Evolutionary conservation across 2,797 vertebrate genomes (phyloP), one percentile per base, ranked within the genome.

Genomic region (Spondyliosoma cantharus): DNA sequence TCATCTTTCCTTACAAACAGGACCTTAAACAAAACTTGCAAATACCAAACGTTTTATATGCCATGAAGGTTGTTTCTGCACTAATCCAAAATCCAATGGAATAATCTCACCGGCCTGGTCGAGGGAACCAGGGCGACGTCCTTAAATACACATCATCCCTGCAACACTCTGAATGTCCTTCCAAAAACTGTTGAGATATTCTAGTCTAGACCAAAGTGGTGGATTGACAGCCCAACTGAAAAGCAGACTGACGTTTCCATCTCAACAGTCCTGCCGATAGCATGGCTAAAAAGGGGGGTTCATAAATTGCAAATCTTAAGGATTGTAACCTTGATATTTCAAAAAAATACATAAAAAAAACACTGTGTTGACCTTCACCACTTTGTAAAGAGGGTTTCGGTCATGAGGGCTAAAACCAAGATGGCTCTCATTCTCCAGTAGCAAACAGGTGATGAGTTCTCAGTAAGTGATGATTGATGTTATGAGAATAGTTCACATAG

Each of bases 361-460:
- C 32, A 37, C 32, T 7, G 29, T 7, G 29, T 32, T 32, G 32
- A 37, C 32, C 42, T 25, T 2, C 29, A 22, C 17, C 49, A 74
- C 61, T 62, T 86, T 74, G 79, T 25, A 54, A n/a, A 60, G 45
- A 53, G 74, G 20, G 56, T 71, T 86, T 46, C 22, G 29, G 20
- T 27, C 59, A 37, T 29, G 73, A 71, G 69, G 22, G 12, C 9
- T 2, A 56, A 87, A 82, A 65, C 65, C 53, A 58, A 67, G 74
- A 65, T 53, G 58, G 65, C 71, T 83, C 74, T 71, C 5, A 7
- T 54, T 68, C 71, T 81, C 70, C 87, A 77, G 91, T 88, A 86
- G 87, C 87, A 63, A 91, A 89, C 93, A 93, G 92, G 92, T 93
- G 93, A 93, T 59, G 75, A 87, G 77, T 87, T 78, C 67, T 13